These are phyloP conservation scores for Amphiura filiformis DNA, from an alignment of 35 echinoderm and acorn worm species.

Conservation along the genomic window DNA sequence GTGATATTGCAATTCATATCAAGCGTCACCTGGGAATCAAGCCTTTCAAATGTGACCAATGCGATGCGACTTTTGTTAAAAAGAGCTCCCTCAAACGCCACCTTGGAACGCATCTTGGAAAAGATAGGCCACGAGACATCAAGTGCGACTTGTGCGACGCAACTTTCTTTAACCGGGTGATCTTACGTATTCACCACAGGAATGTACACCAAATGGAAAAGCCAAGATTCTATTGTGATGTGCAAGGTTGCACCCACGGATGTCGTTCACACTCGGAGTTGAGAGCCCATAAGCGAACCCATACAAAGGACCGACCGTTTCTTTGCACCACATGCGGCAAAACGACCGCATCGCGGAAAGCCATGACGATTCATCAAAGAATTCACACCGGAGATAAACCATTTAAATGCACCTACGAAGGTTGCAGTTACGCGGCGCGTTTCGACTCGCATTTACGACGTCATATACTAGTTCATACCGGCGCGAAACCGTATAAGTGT, in stretches of 20 bases:
- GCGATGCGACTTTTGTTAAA: slow-evolving; percentile 54
- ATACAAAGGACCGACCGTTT: slow-evolving; percentile 85
- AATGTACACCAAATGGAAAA: slow-evolving; percentile 53
- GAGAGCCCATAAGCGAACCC: slow-evolving; percentile 47
- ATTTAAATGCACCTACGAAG: slow-evolving; percentile 63
- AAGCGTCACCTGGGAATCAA: slow-evolving; percentile 87
- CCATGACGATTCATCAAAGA: slow-evolving; percentile 73
- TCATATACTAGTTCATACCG: slow-evolving; percentile 78
- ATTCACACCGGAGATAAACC: slow-evolving; percentile 94
- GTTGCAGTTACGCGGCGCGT: slow-evolving; percentile 67
- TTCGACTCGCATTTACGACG: slow-evolving; percentile 64
- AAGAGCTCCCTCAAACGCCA: slow-evolving; percentile 55
- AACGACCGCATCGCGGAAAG: slow-evolving; percentile 57
- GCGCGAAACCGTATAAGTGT: slow-evolving; percentile 89
- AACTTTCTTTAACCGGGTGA: slow-evolving; percentile 43
- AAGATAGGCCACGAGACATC: slow-evolving; percentile 41
- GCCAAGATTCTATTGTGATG: slow-evolving; percentile 41
- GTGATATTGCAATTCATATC: slow-evolving; percentile 74
- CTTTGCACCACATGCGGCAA: slow-evolving; percentile 80
- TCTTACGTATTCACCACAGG: slow-evolving; percentile 65
- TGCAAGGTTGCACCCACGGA: slow-evolving; percentile 69
- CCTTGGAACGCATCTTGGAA: slow-evolving; percentile 54
- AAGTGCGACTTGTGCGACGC: slow-evolving; percentile 63
- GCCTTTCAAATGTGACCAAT: slow-evolving; percentile 70
- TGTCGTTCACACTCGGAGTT: slow-evolving; percentile 57